Conservation (phyloP, 1,140 invertebrate species). For the Drosophila persimilis region DNA sequence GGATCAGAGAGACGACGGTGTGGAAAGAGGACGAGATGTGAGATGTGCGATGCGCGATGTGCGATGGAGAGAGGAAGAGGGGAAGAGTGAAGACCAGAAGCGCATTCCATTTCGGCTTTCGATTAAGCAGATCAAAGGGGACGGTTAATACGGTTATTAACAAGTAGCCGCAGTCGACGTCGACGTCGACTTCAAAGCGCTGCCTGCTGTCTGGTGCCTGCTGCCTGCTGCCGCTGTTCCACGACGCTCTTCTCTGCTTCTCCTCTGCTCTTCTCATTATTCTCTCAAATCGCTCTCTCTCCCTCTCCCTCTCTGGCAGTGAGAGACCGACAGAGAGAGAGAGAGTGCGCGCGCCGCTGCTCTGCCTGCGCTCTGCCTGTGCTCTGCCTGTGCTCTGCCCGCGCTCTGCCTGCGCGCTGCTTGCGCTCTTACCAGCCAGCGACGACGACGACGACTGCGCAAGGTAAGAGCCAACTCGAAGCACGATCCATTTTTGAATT, state of each 20-base stretch:
- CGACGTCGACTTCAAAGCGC: neutral
- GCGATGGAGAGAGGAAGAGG: neutral
- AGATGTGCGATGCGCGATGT: slow-evolving; percentile 2
- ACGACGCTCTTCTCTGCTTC: neutral
- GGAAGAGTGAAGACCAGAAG: slow-evolving; percentile 64
- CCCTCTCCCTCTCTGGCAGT: slow-evolving; percentile 20
- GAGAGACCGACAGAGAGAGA: slow-evolving; percentile 3
- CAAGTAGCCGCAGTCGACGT: slow-evolving; percentile 47
- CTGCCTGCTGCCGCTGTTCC: slow-evolving; percentile 3
- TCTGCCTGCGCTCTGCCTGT: neutral
- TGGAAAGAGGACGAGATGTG: neutral
- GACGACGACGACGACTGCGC: slow-evolving; percentile 20
- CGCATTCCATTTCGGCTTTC: slow-evolving; percentile 64
- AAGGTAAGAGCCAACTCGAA: slow-evolving; percentile 76
- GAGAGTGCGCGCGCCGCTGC: slow-evolving; percentile 26
- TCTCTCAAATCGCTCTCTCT: slow-evolving; percentile 76
- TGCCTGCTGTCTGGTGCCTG: neutral
- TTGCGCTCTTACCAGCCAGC: slow-evolving; percentile 1
- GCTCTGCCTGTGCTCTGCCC: too few species aligned
- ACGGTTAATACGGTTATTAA: slow-evolving; percentile 71
- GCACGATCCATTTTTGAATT: slow-evolving; percentile 24
- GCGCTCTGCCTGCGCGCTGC: too few species aligned
- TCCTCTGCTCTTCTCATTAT: slow-evolving; percentile 24
- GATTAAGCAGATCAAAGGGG: slow-evolving; percentile 79
- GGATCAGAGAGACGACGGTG: neutral